phyloP scores from a whole-genome alignment of 2,113 vertebrate species.

The Numida meleagris region DNA sequence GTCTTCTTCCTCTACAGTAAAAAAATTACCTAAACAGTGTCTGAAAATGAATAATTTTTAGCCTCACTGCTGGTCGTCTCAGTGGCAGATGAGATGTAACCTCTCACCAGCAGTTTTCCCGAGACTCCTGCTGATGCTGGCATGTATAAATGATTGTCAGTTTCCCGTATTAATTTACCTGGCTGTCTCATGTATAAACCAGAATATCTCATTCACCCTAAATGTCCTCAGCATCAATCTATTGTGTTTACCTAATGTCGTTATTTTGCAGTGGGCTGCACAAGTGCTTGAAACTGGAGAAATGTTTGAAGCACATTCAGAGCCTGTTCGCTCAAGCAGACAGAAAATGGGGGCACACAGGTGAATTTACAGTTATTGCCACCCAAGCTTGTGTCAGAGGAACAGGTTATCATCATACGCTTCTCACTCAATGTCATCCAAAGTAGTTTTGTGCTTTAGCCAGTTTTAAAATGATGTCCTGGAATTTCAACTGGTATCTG shows the following conservation, averaged over 20 bases:
- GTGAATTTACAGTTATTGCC: constrained; percentile 41
- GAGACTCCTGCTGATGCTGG: constrained; percentile 76
- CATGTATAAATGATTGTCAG: constrained; percentile 83
- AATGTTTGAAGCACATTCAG: background rate
- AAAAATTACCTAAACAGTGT: constrained; percentile 66
- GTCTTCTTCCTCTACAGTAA: constrained; percentile 42
- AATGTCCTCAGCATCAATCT: constrained; percentile 68
- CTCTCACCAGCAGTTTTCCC: constrained; percentile 80
- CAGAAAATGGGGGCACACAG: constrained; percentile 40
- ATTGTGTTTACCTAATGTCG: constrained; percentile 66
- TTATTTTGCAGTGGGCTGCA: constrained; percentile 40
- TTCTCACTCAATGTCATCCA: constrained; percentile 32
- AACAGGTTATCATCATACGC: constrained; percentile 56
- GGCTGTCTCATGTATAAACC: constrained; percentile 77
- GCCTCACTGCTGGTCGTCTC: constrained; percentile 49
- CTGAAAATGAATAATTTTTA: constrained; percentile 80
- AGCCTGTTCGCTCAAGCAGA: background rate
- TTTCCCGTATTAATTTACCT: constrained; percentile 88
- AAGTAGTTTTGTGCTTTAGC: constrained; percentile 33
- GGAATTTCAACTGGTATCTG: constrained; percentile 33
- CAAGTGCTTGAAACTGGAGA: constrained; percentile 30
- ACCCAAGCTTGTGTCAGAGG: constrained; percentile 61
- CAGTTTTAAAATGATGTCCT: constrained; percentile 4
- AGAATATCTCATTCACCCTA: constrained; percentile 73
- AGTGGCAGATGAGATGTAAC: constrained; percentile 74